Evolutionary conservation across 2,797 vertebrate genomes (phyloP), one percentile per base, ranked within the genome.

Genomic region (Phataginus tricuspis): DNA sequence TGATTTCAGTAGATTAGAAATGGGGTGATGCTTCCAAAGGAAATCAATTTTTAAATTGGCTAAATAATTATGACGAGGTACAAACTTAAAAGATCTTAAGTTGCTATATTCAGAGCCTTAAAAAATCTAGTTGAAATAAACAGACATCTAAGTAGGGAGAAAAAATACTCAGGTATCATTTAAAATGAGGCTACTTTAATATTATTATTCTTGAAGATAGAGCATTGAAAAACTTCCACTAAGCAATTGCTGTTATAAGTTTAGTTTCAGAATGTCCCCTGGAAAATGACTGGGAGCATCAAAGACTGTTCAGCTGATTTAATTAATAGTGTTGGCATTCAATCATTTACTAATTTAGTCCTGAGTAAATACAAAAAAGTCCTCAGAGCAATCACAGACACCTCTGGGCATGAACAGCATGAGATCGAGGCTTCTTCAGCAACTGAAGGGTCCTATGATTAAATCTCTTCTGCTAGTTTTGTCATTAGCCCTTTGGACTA

Each of bases 301-400:
- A 93, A 18, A 61, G 75, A 80, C n/a, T 82, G 68, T 74, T 93
- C 68, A 75, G 87, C 14, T 57, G 86, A 82, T 74, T 59, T 89
- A 95, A 92, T 75, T 77, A 94, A 82, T 61, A 69, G 29, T 31
- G 25, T 37, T 88, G 18, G 64, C n/a, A 93, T 86, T 69, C 45
- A 91, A 63, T 69, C 85, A 90, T 86, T 84, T 96, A 55, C 29
- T 95, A 64, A 75, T 61, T 77, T 64, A 95, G 74, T n/a, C 31
- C 49, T 51, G 9, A 77, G 51, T 77, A 88, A 96, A 94, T 57
- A 59, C 11, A 57, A 87, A 68, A 68, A 51, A 3, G 25, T 29
- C 29, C 8, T 45, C 45, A 79, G 31, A 61, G 29, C 74, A 61
- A 82, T 51, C 53, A 15, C 11, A 90, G 66, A 49, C 23, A 75